Evolutionary conservation across 1,140 invertebrate species (phyloP).

Genomic region (Globodera ellingtonae): DNA sequence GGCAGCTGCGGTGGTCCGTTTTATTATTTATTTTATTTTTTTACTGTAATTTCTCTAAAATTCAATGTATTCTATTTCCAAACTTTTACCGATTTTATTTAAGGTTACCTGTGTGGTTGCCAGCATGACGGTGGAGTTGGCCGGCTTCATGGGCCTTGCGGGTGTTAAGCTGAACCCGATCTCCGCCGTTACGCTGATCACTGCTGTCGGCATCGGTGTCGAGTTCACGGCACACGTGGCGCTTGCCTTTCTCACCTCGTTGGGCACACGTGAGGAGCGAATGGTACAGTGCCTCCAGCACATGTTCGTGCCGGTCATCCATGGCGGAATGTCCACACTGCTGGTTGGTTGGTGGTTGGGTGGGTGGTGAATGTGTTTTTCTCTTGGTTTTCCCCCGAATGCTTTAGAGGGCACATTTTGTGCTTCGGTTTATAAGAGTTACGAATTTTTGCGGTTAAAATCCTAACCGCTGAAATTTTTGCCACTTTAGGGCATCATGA

Average conservation of each 20-base stretch:
- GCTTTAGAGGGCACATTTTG: too few species aligned
- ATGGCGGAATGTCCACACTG: conserved; percentile 81
- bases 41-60: not conserved
- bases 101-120: conserved; percentile 67
- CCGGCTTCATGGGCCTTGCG: conserved; percentile 82
- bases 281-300: conserved; percentile 79
- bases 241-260: conserved; percentile 83
- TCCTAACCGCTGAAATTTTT: too few species aligned
- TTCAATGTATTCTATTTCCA: not conserved
- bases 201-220: conserved; percentile 83
- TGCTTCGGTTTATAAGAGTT: too few species aligned
- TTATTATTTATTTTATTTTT: conserved; percentile 67
- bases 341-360: conserved; percentile 64
- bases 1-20: conserved; percentile 73
- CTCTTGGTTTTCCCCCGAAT: too few species aligned
- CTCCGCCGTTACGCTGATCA: conserved; percentile 77
- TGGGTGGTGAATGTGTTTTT: not conserved
- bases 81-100: not conserved
- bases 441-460: too few species aligned
- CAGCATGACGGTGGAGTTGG: conserved; percentile 78
- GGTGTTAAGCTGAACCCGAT: conserved; percentile 86
- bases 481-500: conserved; percentile 72
- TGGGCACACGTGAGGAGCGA: conserved; percentile 79
- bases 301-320: conserved; percentile 76
- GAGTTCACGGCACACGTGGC: conserved; percentile 84